Evolutionary conservation across 1,140 invertebrate genomes (phyloP), one percentile per base, ranked within the genome.

Genomic region (Aphaenogaster ashmeadi): DNA sequence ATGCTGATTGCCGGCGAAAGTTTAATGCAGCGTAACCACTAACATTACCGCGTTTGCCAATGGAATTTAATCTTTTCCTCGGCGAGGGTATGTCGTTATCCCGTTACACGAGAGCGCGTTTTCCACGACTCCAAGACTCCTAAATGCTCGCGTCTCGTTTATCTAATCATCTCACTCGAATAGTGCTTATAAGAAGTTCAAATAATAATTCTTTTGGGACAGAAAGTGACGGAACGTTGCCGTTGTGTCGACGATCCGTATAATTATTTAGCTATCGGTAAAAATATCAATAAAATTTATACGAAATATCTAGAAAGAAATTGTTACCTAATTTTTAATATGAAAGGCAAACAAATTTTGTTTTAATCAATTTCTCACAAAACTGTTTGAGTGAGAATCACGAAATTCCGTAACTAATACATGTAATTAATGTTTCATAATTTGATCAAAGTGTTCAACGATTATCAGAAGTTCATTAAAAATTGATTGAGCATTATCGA

Each of bases 21-120:
- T 84, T 84, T 84, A 84, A 84, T 84, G 80, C 80, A 69, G 69
- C 69, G 69, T 84, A 84, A 84, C 80, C 72, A 50, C 80, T 75
- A 75, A 47, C 69, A 84, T 84, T 75, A 75, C 69, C 69, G 54
- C 67, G 54, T 74, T 69, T 84, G 80, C 80, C 80, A 60, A 74
- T 83, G 69, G 69, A 75, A 84, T 84, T 84, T 84, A 74, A 84
- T 84, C 80, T 84, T 84, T 84, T 84, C 80, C 69, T 38, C 44
- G 13, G 44, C 69, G 33, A 38, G 21, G 80, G 41, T 60, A 75
- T 50, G 80, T 84, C 58, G 69, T 75, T 84, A 74, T 84, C 80
- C 80, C 58, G 54, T 84, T 75, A 84, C 80, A 60, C 18, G 41
- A 27, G 54, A 75, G 41, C 54, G 69, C 38, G 27, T 84, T 84